Evolutionary conservation across 2,888 invertebrate genomes (phyloP), one percentile per base, ranked within the genome.

Genomic region (Agonopterix alstromeriana): DNA sequence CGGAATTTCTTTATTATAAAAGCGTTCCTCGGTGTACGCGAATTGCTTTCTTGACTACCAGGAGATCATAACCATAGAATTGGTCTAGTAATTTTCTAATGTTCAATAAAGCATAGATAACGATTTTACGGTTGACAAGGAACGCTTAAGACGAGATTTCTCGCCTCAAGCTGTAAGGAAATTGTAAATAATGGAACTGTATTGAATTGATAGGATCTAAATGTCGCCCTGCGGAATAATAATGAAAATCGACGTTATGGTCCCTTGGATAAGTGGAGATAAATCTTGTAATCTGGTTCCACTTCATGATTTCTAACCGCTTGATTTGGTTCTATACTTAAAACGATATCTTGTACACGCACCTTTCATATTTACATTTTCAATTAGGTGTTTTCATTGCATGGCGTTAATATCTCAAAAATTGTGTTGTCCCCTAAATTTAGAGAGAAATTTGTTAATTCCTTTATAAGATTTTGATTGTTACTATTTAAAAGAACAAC

Each of bases 111-210:
- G 47, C 54, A 63, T 60, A 53, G 59, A 62, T 60, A 61, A 57
- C 56, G 48, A 61, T 61, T 67, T 64, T 57, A 60, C 55, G 62
- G 56, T 63, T 46, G 49, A 46, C 55, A 50, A 55, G 53, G 53
- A 52, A 53, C 55, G 48, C 46, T 45, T 51, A 47, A 54, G 53
- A 58, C 56, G 53, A 67, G 65, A 67, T 73, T 73, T 72, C 68
- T 70, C 63, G 65, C 67, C 67, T 56, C 53, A 48, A 60, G 72
- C 66, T 54, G 52, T 51, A 54, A 63, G 58, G 67, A 67, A 73
- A 67, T 67, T 46, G 64, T 64, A 58, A 61, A 65, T 70, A 64
- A 63, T 67, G 55, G 58, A 53, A 57, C 52, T 61, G 56, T 61
- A 67, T 70, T 66, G 58, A 67, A 63, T 65, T 36, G 51, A 52